Conservation (phyloP, 2,797 vertebrate species). For the Chelon auratus region DNA sequence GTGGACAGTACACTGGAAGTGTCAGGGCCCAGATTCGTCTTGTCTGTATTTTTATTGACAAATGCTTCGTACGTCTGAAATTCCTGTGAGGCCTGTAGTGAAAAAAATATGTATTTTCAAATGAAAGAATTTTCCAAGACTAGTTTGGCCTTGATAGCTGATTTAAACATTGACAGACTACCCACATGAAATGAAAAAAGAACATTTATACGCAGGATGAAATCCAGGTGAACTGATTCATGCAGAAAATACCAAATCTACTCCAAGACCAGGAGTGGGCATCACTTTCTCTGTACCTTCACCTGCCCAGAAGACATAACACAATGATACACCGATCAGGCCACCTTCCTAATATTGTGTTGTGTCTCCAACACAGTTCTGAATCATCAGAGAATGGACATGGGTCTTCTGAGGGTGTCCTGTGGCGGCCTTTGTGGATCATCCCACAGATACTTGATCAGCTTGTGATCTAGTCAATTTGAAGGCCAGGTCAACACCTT, state of each 20-base stretch:
- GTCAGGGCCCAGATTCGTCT: conserved; percentile 8
- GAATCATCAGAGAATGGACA: no score
- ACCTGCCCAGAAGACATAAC: no score
- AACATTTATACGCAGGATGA: neutral
- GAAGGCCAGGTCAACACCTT: no score
- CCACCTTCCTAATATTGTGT: no score
- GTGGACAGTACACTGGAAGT: conserved; percentile 13
- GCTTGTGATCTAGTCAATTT: no score
- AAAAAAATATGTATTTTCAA: neutral
- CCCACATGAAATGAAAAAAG: neutral
- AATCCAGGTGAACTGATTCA: neutral
- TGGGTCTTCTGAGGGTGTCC: no score
- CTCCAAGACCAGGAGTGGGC: neutral
- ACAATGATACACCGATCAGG: no score
- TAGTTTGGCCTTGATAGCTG: no score
- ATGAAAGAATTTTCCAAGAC: neutral
- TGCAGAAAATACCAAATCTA: neutral
- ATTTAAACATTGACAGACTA: neutral
- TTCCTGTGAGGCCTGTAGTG: neutral
- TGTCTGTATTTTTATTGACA: neutral
- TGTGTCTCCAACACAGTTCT: no score
- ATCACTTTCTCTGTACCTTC: no score
- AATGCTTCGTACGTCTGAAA: neutral
- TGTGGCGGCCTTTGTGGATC: no score
- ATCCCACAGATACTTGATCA: no score